phyloP scores from a whole-genome alignment of 2,797 vertebrate species.

The Danio kyathit region DNA sequence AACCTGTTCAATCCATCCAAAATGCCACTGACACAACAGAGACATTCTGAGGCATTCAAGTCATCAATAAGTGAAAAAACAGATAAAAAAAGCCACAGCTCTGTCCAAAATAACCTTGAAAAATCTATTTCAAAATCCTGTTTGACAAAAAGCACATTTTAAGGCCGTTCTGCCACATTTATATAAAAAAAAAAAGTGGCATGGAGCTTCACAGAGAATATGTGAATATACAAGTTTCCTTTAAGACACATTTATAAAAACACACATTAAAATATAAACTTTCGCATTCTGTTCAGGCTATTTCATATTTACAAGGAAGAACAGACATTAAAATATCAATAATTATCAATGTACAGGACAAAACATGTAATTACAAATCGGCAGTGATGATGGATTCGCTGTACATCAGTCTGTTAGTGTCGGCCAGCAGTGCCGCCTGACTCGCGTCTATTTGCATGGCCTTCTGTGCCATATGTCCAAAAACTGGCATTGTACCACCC shows the following conservation, averaged over 20 bases:
- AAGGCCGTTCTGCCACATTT: not conserved
- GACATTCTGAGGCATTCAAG: not conserved
- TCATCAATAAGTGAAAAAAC: not conserved
- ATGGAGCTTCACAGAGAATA: conserved; percentile 46
- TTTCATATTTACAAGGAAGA: conserved; percentile 78
- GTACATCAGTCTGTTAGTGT: conserved; percentile 88
- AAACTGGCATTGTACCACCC: conserved; percentile 82
- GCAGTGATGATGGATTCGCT: conserved; percentile 92
- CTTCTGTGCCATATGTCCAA: conserved; percentile 90
- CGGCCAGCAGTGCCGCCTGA: conserved; percentile 87
- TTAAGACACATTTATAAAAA: conserved; percentile 54
- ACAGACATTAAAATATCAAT: conserved; percentile 69
- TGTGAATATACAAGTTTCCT: conserved; percentile 17
- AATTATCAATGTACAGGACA: conserved; percentile 67
- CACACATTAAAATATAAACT: conserved; percentile 78
- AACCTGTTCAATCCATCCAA: not conserved
- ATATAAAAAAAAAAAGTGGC: not conserved
- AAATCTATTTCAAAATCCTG: conserved; percentile 2
- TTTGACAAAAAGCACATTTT: not conserved
- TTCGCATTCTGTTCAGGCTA: conserved; percentile 75
- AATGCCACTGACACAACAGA: not conserved
- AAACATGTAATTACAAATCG: conserved; percentile 82
- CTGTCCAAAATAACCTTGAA: not conserved
- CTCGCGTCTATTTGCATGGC: conserved; percentile 88
- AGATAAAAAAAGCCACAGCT: not conserved